Percentiles rank a stretch among this genome's conserved stretches.
Conservation (phyloP, 2,797 vertebrate genomes). For the Acanthopagrus latus region DNA sequence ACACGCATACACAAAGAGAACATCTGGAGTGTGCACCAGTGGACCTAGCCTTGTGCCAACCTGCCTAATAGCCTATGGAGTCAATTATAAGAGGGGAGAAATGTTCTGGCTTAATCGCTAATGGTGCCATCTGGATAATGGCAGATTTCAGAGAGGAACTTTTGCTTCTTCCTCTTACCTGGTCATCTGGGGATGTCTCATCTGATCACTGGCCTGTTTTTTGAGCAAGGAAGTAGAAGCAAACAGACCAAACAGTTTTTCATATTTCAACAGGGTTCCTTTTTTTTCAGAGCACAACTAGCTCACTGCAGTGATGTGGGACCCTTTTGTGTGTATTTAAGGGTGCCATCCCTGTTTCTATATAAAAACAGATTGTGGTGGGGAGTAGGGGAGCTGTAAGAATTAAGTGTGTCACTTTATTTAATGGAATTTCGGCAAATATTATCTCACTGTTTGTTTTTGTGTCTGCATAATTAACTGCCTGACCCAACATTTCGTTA, state of each 20-base stretch:
- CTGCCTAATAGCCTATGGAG: slow-evolving; percentile 92
- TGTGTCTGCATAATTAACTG: slow-evolving; percentile 35
- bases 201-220: slow-evolving; percentile 79
- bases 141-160: slow-evolving; percentile 85
- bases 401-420: slow-evolving; percentile 72
- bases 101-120: slow-evolving; percentile 88
- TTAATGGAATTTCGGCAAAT: slow-evolving; percentile 72
- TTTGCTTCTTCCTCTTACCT: slow-evolving; percentile 87
- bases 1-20: slow-evolving; percentile 69
- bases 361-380: slow-evolving; percentile 52
- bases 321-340: slow-evolving; percentile 50
- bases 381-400: slow-evolving; percentile 60
- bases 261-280: slow-evolving; percentile 81
- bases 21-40: slow-evolving; percentile 88
- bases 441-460: slow-evolving; percentile 46
- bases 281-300: slow-evolving; percentile 58
- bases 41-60: slow-evolving; percentile 87
- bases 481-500: slow-evolving; percentile 41
- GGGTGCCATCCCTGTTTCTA: slow-evolving; percentile 58
- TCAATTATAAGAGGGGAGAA: slow-evolving; percentile 90
- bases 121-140: slow-evolving; percentile 91
- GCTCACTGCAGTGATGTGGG: slow-evolving; percentile 6
- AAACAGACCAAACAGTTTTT: slow-evolving; percentile 80
- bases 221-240: slow-evolving; percentile 82
- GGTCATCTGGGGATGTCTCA: slow-evolving; percentile 85